Percentiles rank a stretch among this genome's conserved stretches.
phyloP scores from a whole-genome alignment of 2,113 vertebrate species.

The Narcine bancroftii region DNA sequence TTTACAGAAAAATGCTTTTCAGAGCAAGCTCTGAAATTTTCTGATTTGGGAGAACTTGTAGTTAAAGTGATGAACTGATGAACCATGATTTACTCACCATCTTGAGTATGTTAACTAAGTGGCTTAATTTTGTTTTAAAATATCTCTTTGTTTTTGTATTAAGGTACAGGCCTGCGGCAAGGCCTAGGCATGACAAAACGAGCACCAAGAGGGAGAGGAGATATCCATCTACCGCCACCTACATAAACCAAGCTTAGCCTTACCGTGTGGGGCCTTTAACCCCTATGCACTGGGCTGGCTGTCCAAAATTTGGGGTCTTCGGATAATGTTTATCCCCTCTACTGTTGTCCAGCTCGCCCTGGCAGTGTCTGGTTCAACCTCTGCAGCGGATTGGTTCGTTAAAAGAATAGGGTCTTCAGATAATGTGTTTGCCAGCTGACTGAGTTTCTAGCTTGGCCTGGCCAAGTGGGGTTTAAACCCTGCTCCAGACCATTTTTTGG shows the following conservation, averaged over 20 bases:
- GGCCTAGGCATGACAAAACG: constrained; percentile 66
- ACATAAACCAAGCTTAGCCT: constrained; percentile 37
- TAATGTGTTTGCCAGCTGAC: constrained; percentile 41
- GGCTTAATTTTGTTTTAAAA: constrained; percentile 59
- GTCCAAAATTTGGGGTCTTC: constrained; percentile 33
- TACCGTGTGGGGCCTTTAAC: constrained; percentile 29
- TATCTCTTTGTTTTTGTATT: constrained; percentile 59
- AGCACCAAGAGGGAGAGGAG: constrained; percentile 61
- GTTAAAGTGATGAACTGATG: constrained; percentile 21
- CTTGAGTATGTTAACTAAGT: constrained; percentile 44
- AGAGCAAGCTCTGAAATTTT: constrained; percentile 1
- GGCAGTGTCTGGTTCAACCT: constrained; percentile 32
- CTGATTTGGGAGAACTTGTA: constrained; percentile 3
- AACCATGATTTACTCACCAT: constrained; percentile 30
- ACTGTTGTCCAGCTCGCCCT: constrained; percentile 59
- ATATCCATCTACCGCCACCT: constrained; percentile 48
- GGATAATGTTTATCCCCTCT: constrained; percentile 49
- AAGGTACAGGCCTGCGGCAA: constrained; percentile 67
- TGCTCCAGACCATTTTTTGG: neutral
- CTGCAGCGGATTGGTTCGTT: constrained; percentile 49
- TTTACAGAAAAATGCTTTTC: constrained; percentile 25
- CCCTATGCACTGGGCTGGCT: constrained; percentile 36
- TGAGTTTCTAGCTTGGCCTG: constrained; percentile 24
- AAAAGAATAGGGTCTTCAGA: constrained; percentile 47
- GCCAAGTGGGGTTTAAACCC: neutral